These are phyloP conservation scores for Pygoscelis adeliae DNA, from an alignment of 2,113 vertebrate genomes.

Conservation along the genomic window DNA sequence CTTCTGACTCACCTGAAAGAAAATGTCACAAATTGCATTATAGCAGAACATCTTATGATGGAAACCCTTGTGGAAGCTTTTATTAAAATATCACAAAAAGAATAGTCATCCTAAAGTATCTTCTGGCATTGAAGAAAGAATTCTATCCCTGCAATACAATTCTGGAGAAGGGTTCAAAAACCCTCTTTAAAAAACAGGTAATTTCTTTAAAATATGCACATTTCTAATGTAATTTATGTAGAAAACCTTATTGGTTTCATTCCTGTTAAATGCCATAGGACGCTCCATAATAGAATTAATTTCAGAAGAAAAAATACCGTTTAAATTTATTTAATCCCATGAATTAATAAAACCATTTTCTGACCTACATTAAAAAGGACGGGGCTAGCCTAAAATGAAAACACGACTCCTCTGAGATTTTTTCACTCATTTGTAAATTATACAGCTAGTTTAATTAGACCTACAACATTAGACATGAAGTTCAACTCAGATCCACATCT, in stretches of 20 bases:
- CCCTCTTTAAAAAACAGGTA: not conserved
- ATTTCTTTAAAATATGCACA: not conserved
- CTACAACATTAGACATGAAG: not conserved
- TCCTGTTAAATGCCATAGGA: not conserved
- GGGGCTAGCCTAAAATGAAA: not conserved
- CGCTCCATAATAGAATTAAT: not conserved
- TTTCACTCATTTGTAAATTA: not conserved
- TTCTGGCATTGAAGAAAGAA: not conserved
- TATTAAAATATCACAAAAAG: not conserved
- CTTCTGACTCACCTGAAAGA: not conserved
- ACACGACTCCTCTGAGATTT: not conserved
- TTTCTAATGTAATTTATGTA: constrained; percentile 21
- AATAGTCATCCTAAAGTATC: not conserved
- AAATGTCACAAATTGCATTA: not conserved
- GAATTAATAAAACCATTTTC: not conserved
- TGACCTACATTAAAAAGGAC: not conserved
- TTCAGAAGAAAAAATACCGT: not conserved
- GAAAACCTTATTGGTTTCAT: not conserved
- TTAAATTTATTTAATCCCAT: not conserved
- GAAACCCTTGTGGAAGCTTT: not conserved
- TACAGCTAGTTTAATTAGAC: not conserved
- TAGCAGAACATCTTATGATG: not conserved
- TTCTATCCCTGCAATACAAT: not conserved
- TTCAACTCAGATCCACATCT: not conserved
- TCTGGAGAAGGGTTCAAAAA: not conserved